These are phyloP conservation scores for Saccopteryx leptura DNA, from an alignment of 2,113 vertebrate species.

Conservation along the genomic window DNA sequence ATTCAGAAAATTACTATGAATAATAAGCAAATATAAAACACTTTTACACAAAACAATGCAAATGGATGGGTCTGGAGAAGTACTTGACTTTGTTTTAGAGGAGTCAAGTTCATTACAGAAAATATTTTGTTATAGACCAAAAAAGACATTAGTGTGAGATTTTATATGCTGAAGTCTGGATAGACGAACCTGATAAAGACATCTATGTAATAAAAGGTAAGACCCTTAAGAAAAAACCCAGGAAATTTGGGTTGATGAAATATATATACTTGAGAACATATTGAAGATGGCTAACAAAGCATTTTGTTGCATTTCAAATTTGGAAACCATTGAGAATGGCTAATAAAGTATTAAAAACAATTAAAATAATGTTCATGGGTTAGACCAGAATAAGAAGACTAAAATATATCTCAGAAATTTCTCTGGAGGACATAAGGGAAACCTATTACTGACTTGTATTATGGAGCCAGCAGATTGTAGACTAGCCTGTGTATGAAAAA, in stretches of 20 bases:
- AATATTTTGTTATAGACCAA: neutral
- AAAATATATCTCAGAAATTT: neutral
- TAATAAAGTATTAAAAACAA: neutral
- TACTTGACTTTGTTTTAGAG: neutral
- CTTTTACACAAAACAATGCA: neutral
- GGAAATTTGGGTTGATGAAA: neutral
- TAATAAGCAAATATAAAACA: slow-evolving; percentile 14
- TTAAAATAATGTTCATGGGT: neutral
- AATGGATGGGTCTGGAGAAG: neutral
- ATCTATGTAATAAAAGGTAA: neutral
- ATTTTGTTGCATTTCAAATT: neutral
- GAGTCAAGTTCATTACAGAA: neutral
- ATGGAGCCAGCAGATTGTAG: neutral
- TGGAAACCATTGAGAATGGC: neutral
- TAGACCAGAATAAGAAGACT: neutral
- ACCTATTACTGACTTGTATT: neutral
- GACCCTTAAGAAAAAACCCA: neutral
- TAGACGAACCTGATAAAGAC: neutral
- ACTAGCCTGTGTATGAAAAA: neutral
- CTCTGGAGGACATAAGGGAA: neutral
- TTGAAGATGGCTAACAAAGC: neutral
- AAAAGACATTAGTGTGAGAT: neutral
- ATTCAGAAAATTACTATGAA: slow-evolving; percentile 6
- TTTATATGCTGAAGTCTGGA: neutral
- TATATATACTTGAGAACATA: neutral